A percentile compares a stretch with the other conserved stretches of the same genome.
Conservation (phyloP, 2,888 invertebrate species). For the Philopedon plagiatum region DNA sequence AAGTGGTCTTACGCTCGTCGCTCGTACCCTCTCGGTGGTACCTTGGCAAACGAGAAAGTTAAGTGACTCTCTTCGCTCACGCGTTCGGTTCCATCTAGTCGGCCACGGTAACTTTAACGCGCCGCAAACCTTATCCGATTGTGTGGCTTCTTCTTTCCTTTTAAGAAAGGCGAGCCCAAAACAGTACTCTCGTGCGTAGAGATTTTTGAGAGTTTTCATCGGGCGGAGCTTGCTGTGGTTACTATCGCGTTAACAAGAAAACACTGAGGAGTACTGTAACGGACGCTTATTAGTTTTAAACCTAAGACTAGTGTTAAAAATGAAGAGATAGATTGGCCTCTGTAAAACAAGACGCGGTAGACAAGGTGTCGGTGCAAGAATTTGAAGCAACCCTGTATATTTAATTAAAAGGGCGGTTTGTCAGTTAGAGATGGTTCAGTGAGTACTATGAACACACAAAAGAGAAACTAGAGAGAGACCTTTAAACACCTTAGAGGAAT, state of each 20-base stretch:
- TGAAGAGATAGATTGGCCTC: too few relatives aligned
- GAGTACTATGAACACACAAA: not conserved
- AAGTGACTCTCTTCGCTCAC: constrained; percentile 34
- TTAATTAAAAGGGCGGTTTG: too few relatives aligned
- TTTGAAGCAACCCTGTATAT: too few relatives aligned
- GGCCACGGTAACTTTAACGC: constrained; percentile 38
- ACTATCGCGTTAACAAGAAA: not conserved
- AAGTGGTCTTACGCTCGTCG: constrained; percentile 42
- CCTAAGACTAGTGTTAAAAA: too few relatives aligned
- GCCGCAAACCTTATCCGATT: constrained; percentile 27
- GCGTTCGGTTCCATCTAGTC: constrained; percentile 35
- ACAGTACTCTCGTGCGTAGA: not conserved
- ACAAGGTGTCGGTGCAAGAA: too few relatives aligned
- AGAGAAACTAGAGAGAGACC: too few relatives aligned
- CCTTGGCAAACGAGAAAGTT: constrained; percentile 42
- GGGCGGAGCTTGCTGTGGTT: not conserved
- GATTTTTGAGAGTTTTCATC: not conserved
- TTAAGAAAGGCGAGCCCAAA: not conserved
- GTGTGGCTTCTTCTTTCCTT: constrained; percentile 22
- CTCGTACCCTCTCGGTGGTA: constrained; percentile 40
- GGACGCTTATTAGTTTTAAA: too few relatives aligned
- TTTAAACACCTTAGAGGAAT: too few relatives aligned
- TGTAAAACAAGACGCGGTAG: too few relatives aligned
- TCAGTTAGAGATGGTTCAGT: not conserved
- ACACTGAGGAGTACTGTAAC: too few relatives aligned